Base-by-base conservation (phyloP, 2,113 vertebrate species). In the western clawed frog (Xenopus tropicalis) region DNA sequence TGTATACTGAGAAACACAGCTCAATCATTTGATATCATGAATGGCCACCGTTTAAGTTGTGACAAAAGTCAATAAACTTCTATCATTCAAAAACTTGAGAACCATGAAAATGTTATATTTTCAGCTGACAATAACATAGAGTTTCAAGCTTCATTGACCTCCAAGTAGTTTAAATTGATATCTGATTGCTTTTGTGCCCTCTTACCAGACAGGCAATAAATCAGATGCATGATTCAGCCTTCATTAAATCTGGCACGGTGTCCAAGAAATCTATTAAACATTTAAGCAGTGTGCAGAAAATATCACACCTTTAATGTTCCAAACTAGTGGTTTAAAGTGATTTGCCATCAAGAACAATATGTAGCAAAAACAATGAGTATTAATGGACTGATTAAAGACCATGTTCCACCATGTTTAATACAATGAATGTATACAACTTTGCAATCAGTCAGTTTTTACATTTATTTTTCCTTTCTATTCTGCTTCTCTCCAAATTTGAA, bases 181-280 rank as follows among this genome's bases (percentile, higher is more conserved):
- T 74, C 56, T 74, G 56, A 74, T 74, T 68, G 57, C 65, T 74
- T 68, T 24, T 61, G 61, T 74, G 63, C 71, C 71, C 54, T 74
- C 37, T 66, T 48, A 58, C 21, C 7, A 74, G 71, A 74, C 71
- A 74, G 56, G 72, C 56, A 74, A 74, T 74, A 74, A 74, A 74
- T 74, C 65, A 74, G 43, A 67, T 74, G 56, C 56, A 61, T 74
- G 56, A 61, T 67, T 74, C 42, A 74, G 65, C 23, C 23, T 67
- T 74, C 56, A 68, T 74, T 74, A 67, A 61, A 61, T 61, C 37
- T 61, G 65, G 43, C 56, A 51, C 20, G 43, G 19, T 68, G 29
- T 61, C 43, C 43, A 51, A 23, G 25, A 66, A 59, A 61, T 22
- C 37, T 57, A 46, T 46, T 66, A 73, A 73, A 58, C 23, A 10